A percentile compares a stretch with the other conserved stretches of the same genome.
phyloP scores from a whole-genome alignment of 2,113 vertebrate genomes.

The Polypterus senegalus region DNA sequence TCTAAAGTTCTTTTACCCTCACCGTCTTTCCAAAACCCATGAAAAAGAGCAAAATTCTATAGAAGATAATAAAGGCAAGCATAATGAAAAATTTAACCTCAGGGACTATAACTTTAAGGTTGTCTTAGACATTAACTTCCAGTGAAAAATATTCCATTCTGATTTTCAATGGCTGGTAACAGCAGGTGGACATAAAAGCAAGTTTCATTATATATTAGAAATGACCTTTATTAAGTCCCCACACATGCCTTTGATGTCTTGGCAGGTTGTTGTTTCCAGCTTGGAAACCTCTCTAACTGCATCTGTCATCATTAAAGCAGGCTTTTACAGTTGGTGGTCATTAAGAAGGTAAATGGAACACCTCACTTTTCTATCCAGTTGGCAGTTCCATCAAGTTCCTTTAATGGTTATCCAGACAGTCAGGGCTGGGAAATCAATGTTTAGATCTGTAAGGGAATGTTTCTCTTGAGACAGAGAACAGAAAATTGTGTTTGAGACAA shows the following conservation, averaged over 20 bases:
- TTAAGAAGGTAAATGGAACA: conserved; percentile 5
- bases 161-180: not conserved
- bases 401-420: conserved; percentile 2
- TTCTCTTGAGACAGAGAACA: not conserved
- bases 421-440: conserved; percentile 10
- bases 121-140: not conserved
- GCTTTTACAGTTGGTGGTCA: conserved; percentile 4
- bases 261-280: not conserved
- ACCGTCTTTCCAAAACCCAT: too few relatives aligned
- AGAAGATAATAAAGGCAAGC: too few relatives aligned
- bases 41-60: too few relatives aligned
- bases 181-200: not conserved
- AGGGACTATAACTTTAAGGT: not conserved
- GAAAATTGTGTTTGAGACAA: not conserved
- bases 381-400: not conserved
- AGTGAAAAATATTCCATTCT: not conserved
- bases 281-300: conserved; percentile 1
- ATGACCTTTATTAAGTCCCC: not conserved
- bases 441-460: conserved; percentile 1
- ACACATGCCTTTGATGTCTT: not conserved
- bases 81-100: too few relatives aligned
- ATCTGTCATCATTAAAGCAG: conserved; percentile 7
- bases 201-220: not conserved
- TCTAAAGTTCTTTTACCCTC: too few relatives aligned
- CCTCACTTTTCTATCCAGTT: not conserved